phyloP scores from a whole-genome alignment of 1,140 invertebrate genomes.

The Formica exsecta region DNA sequence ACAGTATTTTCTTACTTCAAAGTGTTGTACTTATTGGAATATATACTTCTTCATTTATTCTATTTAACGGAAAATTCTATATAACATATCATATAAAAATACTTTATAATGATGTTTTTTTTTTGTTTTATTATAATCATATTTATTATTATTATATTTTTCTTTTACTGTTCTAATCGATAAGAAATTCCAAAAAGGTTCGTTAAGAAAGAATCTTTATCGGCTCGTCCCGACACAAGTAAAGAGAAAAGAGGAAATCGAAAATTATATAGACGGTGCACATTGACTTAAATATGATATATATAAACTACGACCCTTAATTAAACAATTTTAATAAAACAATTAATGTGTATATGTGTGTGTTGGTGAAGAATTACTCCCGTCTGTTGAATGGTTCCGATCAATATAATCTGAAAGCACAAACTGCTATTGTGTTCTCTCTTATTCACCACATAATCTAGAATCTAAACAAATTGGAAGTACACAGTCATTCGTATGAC shows the following conservation, averaged over 20 bases:
- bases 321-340: background rate
- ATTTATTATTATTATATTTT: no score
- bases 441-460: conserved; percentile 2
- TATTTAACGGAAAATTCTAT: no score
- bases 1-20: no score
- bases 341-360: no score
- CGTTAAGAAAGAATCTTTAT: background rate
- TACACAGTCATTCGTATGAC: background rate
- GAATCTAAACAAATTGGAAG: conserved; percentile 34
- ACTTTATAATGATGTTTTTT: no score
- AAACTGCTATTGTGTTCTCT: conserved; percentile 11
- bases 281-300: conserved; percentile 1
- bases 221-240: background rate
- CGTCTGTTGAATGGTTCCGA: background rate
- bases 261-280: conserved; percentile 19
- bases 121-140: no score
- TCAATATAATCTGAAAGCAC: conserved; percentile 43
- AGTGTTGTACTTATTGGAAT: no score
- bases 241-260: conserved; percentile 2
- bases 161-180: no score
- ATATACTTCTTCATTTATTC: no score
- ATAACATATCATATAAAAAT: no score
- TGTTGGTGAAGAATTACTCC: background rate
- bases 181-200: no score
- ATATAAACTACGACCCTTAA: conserved; percentile 13